Percentiles rank a stretch among this genome's conserved stretches.
These are phyloP conservation scores for Matsumyia berberina DNA, from an alignment of 2,888 invertebrate genomes.

Conservation along the genomic window DNA sequence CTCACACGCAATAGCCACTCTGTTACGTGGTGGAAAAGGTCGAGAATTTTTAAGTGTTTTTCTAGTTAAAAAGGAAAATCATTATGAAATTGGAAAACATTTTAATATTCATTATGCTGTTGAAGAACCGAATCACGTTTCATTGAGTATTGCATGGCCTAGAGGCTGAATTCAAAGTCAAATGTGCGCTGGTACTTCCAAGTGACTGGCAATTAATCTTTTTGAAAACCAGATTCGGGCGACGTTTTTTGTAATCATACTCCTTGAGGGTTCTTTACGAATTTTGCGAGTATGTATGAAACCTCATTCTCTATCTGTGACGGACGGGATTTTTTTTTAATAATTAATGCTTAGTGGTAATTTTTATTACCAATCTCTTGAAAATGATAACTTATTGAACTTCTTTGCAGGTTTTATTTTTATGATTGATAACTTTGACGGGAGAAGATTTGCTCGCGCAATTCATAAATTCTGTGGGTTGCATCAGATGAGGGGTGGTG, in stretches of 20 bases:
- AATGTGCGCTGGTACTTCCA: conserved; percentile 15
- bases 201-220: conserved; percentile 22
- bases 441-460: conserved; percentile 10
- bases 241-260: not conserved
- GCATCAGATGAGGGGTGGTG: conserved; percentile 5
- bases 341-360: conserved; percentile 24
- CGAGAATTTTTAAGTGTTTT: conserved; percentile 6
- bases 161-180: conserved; percentile 28
- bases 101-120: conserved; percentile 31
- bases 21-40: conserved; percentile 11
- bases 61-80: not conserved
- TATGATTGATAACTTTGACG: conserved; percentile 33
- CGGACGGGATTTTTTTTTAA: not conserved
- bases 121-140: conserved; percentile 31
- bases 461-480: conserved; percentile 21
- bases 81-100: not conserved
- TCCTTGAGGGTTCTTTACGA: not conserved
- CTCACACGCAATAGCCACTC: conserved; percentile 1
- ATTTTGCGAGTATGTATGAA: not conserved
- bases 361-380: conserved; percentile 46
- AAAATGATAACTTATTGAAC: conserved; percentile 59
- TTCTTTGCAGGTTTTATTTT: conserved; percentile 49
- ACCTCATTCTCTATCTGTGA: conserved; percentile 1
- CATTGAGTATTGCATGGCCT: conserved; percentile 10
- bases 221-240: not conserved